A percentile compares a stretch with the other conserved stretches of the same genome.
phyloP scores from a whole-genome alignment of 2,888 invertebrate species.

The Oxycera nigricornis region DNA sequence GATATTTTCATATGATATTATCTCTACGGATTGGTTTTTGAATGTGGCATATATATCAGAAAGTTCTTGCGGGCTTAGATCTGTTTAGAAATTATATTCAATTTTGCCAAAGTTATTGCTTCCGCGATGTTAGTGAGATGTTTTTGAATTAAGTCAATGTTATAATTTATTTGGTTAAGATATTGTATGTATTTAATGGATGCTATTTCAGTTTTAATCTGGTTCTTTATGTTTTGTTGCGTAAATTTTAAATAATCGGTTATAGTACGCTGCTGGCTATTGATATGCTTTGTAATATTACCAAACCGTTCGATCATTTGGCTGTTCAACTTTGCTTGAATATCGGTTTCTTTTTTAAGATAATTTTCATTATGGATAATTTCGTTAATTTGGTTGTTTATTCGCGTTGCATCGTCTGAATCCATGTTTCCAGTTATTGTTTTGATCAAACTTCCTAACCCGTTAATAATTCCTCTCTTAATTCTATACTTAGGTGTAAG shows the following conservation, averaged over 20 bases:
- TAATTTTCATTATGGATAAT: not conserved
- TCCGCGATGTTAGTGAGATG: conserved; percentile 26
- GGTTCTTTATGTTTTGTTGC: too few relatives aligned
- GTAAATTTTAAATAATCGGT: not conserved
- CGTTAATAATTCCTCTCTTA: conserved; percentile 32
- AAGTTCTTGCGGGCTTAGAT: conserved; percentile 32
- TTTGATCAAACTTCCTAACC: conserved; percentile 28
- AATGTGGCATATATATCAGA: not conserved
- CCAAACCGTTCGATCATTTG: conserved; percentile 28
- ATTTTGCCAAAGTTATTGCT: conserved; percentile 32
- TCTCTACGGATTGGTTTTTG: conserved; percentile 16
- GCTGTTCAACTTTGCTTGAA: conserved; percentile 15
- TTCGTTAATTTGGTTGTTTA: conserved; percentile 10
- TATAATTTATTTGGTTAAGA: conserved; percentile 16
- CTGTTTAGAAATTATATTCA: conserved; percentile 37
- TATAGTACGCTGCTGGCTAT: conserved; percentile 2
- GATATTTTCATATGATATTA: conserved; percentile 21
- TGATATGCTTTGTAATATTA: conserved; percentile 31
- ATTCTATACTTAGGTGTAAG: conserved; percentile 1
- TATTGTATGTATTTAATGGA: conserved; percentile 25
- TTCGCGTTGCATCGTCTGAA: conserved; percentile 18
- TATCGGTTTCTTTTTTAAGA: not conserved
- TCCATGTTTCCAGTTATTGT: not conserved
- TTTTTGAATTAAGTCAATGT: conserved; percentile 31
- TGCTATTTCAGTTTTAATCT: too few relatives aligned